These are phyloP conservation scores for Polyommatus icarus DNA, from an alignment of 2,888 invertebrate species.

Conservation along the genomic window DNA sequence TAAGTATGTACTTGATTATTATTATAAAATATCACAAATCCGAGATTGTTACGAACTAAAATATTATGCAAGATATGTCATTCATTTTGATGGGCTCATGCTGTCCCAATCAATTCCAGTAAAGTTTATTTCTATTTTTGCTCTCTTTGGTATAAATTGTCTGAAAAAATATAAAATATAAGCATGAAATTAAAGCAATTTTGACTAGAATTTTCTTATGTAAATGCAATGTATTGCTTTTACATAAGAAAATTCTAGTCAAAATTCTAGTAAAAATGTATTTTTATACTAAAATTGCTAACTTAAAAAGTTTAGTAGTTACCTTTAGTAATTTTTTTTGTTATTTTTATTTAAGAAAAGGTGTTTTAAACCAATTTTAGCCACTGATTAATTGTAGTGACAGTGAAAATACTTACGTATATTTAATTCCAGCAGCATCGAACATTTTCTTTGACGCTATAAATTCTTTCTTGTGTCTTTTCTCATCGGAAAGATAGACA, in stretches of 20 bases:
- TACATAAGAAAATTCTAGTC: too few relatives aligned
- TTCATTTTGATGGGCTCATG: conserved; percentile 46
- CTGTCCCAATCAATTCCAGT: conserved; percentile 70
- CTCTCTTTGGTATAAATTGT: conserved; percentile 82
- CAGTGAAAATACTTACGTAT: conserved; percentile 71
- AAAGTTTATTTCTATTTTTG: conserved; percentile 85
- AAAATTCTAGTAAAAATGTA: too few relatives aligned
- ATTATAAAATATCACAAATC: conserved; percentile 28
- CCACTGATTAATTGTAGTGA: not conserved
- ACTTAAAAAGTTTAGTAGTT: too few relatives aligned
- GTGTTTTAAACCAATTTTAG: too few relatives aligned
- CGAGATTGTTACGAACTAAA: not conserved
- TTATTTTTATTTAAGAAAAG: too few relatives aligned
- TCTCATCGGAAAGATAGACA: conserved; percentile 91
- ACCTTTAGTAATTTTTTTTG: too few relatives aligned
- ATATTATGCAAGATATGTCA: not conserved
- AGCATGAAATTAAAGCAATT: not conserved
- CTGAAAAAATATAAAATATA: conserved; percentile 58
- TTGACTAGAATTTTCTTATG: too few relatives aligned
- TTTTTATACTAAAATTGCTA: too few relatives aligned
- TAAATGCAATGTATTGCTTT: too few relatives aligned
- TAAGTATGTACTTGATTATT: conserved; percentile 8
- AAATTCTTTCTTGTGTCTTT: conserved; percentile 83
- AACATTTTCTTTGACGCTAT: conserved; percentile 91
- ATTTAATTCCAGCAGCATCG: conserved; percentile 86